phyloP scores from a whole-genome alignment of 2,797 vertebrate genomes.

The Poecilia picta region DNA sequence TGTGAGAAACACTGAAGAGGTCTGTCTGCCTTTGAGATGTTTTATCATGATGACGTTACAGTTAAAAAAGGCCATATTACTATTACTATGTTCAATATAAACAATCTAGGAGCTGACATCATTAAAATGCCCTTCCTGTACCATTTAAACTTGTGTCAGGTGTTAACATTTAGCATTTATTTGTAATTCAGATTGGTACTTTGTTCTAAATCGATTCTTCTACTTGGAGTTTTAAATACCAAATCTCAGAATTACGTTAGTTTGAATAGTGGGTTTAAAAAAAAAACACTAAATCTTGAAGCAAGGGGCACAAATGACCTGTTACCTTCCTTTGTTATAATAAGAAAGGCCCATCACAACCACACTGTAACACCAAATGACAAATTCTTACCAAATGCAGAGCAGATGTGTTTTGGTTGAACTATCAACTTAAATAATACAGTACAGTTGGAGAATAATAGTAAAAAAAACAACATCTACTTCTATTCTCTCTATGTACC shows the following conservation, averaged over 20 bases:
- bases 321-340: not conserved
- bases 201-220: not conserved
- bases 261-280: not conserved
- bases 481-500: conserved; percentile 32
- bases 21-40: conserved; percentile 65
- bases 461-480: conserved; percentile 12
- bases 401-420: conserved; percentile 24
- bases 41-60: conserved; percentile 27
- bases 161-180: conserved; percentile 9
- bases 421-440: conserved; percentile 26
- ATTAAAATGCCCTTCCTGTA: not conserved
- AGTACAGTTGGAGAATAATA: not conserved
- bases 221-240: not conserved
- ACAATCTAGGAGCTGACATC: not conserved
- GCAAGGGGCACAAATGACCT: not conserved
- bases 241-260: not conserved
- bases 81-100: conserved; percentile 9
- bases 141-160: not conserved
- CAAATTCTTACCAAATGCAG: conserved; percentile 3
- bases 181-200: not conserved
- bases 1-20: conserved; percentile 29
- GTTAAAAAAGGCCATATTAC: conserved; percentile 28
- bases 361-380: not conserved
- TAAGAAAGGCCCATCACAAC: not conserved
- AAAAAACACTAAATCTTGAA: not conserved